Conservation (phyloP, 1,140 invertebrate genomes). For the Leptinotarsa defecta region DNA sequence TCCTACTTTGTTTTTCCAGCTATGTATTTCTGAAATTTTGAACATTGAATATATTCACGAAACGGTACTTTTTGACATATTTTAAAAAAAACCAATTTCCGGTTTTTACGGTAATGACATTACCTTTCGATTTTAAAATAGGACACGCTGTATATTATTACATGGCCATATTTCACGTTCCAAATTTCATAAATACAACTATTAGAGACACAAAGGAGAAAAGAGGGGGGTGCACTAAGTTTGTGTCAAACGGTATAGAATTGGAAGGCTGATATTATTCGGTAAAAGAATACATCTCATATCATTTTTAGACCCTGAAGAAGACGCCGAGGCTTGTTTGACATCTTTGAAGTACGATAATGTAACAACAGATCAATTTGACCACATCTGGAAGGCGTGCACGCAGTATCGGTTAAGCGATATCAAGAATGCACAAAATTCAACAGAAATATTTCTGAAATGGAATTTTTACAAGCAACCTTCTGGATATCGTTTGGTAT, state of each 20-base stretch:
- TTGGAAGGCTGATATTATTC: background rate
- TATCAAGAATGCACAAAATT: background rate
- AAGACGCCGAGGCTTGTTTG: background rate
- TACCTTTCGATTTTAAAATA: too few species aligned
- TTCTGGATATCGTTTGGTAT: background rate
- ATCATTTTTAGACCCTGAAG: slow-evolving; percentile 8
- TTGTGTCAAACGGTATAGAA: background rate
- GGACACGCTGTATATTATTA: too few species aligned
- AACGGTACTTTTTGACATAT: too few species aligned
- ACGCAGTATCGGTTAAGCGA: background rate
- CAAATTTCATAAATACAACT: too few species aligned
- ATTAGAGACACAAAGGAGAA: background rate
- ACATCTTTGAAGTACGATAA: slow-evolving; percentile 3
- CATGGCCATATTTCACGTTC: too few species aligned
- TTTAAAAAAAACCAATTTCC: too few species aligned
- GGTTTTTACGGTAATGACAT: too few species aligned
- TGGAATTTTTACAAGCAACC: background rate
- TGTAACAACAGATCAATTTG: slow-evolving; percentile 11
- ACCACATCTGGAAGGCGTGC: slow-evolving; percentile 10
- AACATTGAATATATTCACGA: too few species aligned
- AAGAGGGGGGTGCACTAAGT: background rate
- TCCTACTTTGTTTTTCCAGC: too few species aligned
- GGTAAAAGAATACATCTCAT: background rate
- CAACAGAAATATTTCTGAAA: background rate
- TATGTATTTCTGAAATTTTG: too few species aligned